These are phyloP conservation scores for Sturnira hondurensis DNA, from an alignment of 2,113 vertebrate genomes.

Conservation along the genomic window DNA sequence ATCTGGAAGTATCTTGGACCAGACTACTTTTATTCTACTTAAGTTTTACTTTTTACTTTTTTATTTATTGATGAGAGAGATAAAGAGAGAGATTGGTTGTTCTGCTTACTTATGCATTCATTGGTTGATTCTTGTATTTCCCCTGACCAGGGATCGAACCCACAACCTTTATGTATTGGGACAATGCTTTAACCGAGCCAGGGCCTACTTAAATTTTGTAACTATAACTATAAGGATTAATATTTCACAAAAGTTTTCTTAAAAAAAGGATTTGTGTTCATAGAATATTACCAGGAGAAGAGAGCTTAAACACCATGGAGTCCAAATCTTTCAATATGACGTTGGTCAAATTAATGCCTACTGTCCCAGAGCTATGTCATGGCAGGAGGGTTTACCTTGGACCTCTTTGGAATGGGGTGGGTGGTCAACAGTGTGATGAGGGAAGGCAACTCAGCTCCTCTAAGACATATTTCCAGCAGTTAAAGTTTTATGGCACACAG, in stretches of 20 bases:
- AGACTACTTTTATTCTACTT: conserved; percentile 52
- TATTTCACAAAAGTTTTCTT: background rate
- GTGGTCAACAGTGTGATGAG: background rate
- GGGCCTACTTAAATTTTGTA: conserved; percentile 34
- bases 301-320: background rate
- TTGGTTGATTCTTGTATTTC: too few species aligned
- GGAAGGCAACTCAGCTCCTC: background rate
- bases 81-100: too few species aligned
- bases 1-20: background rate
- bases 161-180: too few species aligned
- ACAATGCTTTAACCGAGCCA: too few species aligned
- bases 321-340: background rate
- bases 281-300: background rate
- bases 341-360: background rate
- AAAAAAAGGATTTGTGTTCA: background rate
- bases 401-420: background rate
- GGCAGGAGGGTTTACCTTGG: background rate
- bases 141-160: too few species aligned
- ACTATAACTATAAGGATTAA: background rate
- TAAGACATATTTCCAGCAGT: background rate
- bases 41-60: background rate
- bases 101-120: too few species aligned
- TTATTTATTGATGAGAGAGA: too few species aligned
- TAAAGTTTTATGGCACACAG: background rate
- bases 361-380: background rate